Evolutionary conservation across 1,140 invertebrate genomes (phyloP).

Genomic region (Pemphigus obesinymphae): DNA sequence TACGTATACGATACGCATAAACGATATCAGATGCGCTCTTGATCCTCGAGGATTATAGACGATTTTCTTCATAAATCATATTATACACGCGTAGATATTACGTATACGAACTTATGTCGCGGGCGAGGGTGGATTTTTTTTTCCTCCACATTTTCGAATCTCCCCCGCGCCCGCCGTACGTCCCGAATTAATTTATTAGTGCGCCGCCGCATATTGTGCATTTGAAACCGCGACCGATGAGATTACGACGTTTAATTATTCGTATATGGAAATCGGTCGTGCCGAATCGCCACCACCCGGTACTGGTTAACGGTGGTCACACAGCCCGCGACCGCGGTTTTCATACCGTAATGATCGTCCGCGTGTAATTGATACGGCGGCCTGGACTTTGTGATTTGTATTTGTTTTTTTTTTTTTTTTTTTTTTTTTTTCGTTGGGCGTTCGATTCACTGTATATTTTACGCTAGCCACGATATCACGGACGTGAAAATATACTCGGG

Average conservation of each 20-base stretch:
- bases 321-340: neutral
- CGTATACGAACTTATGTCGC: neutral
- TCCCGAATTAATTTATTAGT: neutral
- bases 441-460: too few relatives aligned
- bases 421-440: too few relatives aligned
- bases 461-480: too few relatives aligned
- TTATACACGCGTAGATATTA: too few relatives aligned
- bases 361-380: too few relatives aligned
- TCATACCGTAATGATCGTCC: neutral
- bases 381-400: too few relatives aligned
- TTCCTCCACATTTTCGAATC: neutral
- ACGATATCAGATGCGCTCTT: slow-evolving; percentile 37
- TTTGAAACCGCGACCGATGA: neutral
- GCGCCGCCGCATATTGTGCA: too few relatives aligned
- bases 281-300: neutral
- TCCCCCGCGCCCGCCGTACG: neutral
- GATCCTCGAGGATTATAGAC: slow-evolving; percentile 28
- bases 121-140: slow-evolving; percentile 27
- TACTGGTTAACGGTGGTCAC: neutral
- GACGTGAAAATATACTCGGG: too few relatives aligned
- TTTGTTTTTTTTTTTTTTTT: too few relatives aligned
- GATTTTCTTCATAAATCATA: slow-evolving; percentile 41
- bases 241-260: slow-evolving; percentile 17
- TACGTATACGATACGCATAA: neutral
- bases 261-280: neutral